Conservation (phyloP, 2,888 invertebrate species). For the Geophilus truncorum region DNA sequence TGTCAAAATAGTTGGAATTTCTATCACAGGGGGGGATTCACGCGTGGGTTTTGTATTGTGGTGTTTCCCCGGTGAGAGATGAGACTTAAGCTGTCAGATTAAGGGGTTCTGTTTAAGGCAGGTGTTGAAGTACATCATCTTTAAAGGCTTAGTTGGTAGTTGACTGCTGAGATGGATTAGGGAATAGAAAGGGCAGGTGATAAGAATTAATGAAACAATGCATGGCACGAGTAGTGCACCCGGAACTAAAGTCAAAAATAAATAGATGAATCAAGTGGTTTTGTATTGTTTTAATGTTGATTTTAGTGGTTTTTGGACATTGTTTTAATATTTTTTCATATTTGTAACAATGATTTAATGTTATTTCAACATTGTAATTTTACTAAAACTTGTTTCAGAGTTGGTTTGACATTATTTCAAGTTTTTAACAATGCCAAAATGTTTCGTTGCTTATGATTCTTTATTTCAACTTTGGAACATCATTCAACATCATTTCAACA, state of each 20-base stretch:
- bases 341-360: too few species aligned
- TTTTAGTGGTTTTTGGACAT: too few species aligned
- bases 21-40: not conserved
- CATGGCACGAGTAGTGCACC: not conserved
- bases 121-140: slow-evolving; percentile 4
- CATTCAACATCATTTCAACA: too few species aligned
- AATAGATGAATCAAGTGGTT: not conserved
- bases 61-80: not conserved
- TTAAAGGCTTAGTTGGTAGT: slow-evolving; percentile 10
- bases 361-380: too few species aligned
- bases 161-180: not conserved
- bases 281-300: too few species aligned
- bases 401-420: too few species aligned
- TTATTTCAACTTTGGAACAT: too few species aligned
- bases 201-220: not conserved
- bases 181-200: not conserved
- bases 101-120: not conserved
- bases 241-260: not conserved
- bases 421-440: too few species aligned
- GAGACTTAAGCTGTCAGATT: not conserved
- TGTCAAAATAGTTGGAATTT: too few species aligned
- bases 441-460: too few species aligned
- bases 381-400: too few species aligned
- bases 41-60: not conserved
- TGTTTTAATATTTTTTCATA: too few species aligned